Evolutionary conservation across 2,113 vertebrate genomes (phyloP).

Genomic region (Collichthys lucidus): DNA sequence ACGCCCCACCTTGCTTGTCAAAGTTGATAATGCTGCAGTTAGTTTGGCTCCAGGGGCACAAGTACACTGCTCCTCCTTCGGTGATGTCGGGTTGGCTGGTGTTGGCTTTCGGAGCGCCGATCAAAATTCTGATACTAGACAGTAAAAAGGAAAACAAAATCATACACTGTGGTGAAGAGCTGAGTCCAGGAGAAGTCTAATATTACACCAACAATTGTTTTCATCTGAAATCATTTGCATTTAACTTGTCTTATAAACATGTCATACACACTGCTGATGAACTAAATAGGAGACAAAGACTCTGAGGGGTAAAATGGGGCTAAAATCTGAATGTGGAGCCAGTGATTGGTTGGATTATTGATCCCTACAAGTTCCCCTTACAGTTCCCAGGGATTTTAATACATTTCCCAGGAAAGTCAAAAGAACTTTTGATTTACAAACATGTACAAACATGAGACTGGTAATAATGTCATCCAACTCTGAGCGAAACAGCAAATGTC

Average conservation of each 20-base stretch:
- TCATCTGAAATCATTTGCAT: background rate
- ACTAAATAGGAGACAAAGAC: background rate
- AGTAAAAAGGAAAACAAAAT: conserved; percentile 35
- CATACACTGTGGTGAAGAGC: background rate
- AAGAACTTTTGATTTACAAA: background rate
- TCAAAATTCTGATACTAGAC: conserved; percentile 86
- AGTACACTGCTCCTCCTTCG: conserved; percentile 90
- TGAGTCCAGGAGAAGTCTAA: background rate
- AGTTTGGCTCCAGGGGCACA: conserved; percentile 86
- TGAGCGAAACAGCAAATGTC: background rate
- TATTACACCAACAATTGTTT: background rate
- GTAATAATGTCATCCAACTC: background rate
- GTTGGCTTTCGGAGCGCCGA: conserved; percentile 93
- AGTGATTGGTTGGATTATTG: background rate
- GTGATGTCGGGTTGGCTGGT: conserved; percentile 86
- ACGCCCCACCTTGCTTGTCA: conserved; percentile 86
- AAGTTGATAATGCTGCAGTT: conserved; percentile 84
- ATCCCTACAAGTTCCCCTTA: background rate
- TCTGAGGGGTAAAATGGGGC: background rate
- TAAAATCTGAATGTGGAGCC: background rate
- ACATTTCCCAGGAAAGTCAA: background rate
- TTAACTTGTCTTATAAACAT: background rate
- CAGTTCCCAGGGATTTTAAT: too few species aligned
- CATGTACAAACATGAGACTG: too few species aligned
- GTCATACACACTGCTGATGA: background rate